These are phyloP conservation scores for Isotomurus palustris DNA, from an alignment of 2,888 invertebrate species.

Conservation along the genomic window DNA sequence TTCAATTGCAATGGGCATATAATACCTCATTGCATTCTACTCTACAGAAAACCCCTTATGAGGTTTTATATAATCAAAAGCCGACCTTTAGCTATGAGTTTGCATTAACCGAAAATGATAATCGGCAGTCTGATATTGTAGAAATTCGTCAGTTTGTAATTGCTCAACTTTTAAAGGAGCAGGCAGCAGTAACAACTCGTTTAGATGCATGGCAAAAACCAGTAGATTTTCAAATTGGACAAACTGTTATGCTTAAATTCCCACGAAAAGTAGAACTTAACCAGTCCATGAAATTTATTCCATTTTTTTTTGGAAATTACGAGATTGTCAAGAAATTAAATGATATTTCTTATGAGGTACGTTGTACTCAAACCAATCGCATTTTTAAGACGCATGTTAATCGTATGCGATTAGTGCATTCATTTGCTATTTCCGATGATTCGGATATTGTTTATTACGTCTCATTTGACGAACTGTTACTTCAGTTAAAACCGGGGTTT, in stretches of 20 bases:
- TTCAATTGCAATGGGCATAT: slow-evolving; percentile 40
- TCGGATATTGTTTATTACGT: neutral
- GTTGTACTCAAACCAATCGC: too few species aligned
- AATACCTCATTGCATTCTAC: slow-evolving; percentile 18
- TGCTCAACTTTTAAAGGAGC: too few species aligned
- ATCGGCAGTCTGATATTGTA: too few species aligned
- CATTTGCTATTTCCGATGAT: neutral
- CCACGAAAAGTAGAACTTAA: neutral
- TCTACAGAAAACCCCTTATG: slow-evolving; percentile 6
- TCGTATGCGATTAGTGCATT: neutral
- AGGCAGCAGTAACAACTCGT: too few species aligned
- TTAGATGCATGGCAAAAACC: too few species aligned
- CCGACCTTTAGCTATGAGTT: slow-evolving; percentile 17
- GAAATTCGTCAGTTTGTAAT: too few species aligned
- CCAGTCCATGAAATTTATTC: neutral
- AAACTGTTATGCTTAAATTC: neutral
- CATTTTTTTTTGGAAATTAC: too few species aligned
- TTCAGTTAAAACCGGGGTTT: too few species aligned
- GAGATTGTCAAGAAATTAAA: too few species aligned
- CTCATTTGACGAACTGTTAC: too few species aligned
- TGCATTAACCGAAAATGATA: neutral
- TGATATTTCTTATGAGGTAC: too few species aligned
- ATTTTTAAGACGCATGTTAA: neutral
- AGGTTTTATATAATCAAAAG: slow-evolving; percentile 2
- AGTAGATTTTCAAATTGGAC: too few species aligned